Evolutionary conservation across 2,797 vertebrate species (phyloP), one percentile per base, ranked within the genome.

Genomic region (Leuciscus waleckii): DNA sequence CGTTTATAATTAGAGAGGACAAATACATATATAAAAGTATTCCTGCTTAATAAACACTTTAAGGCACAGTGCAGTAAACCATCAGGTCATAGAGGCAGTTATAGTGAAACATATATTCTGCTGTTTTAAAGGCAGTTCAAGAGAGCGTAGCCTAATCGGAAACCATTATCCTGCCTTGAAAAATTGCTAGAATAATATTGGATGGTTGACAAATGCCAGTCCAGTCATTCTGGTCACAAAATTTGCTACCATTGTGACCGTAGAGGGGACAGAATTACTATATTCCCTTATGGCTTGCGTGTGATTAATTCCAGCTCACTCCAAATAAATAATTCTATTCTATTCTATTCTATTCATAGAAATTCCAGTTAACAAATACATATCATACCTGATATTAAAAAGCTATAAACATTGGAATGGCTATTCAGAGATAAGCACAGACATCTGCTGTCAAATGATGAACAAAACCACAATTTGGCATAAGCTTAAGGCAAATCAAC

Each of bases 261-360:
- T 39, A 8, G 32, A 80, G 69, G 65, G n/a, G 65, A 21, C 69
- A 65, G 14, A 49, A 61, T 81, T 73, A 68, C n/a, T 39, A 82
- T 35, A 71, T 16, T 79, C 70, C 51, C 35, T 39, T 74, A 82
- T 85, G 74, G 79, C 78, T 70, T 65, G 65, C 51, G 26, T 87
- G 81, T 51, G 79, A 54, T 78, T 65, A 65, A 82, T 90, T 88
- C 86, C 84, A 85, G 87, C 87, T 76, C 61, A 85, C 83, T 71
- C 83, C 70, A 54, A 89, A 90, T 90, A 90, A 90, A 90, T 90
- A 88, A 71, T 69, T 70, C 14, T 84, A 39, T 74, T 86, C 51
- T 77, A 74, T 58, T 86, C 69, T 83, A 74, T 58, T 86, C 69
- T 83, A 71, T 70, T 75, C 29, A 54, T 77, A 79, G n/a, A 79